Evolutionary conservation across 2,797 vertebrate genomes (phyloP).

Genomic region (Argentina silus): DNA sequence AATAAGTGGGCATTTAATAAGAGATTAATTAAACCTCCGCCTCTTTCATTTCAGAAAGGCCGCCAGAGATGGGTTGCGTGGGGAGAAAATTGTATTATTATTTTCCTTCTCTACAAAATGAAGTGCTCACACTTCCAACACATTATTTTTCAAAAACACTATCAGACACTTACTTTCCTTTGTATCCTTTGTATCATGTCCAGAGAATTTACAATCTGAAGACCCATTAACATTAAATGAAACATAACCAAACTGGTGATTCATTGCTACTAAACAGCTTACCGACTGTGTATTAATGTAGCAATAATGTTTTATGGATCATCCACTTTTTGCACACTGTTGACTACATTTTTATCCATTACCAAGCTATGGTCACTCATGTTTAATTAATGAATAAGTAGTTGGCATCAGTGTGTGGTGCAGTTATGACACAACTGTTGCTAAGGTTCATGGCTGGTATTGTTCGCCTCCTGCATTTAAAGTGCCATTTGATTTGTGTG

Average conservation of each 20-base stretch:
- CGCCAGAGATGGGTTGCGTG: not conserved
- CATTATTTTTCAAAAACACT: not conserved
- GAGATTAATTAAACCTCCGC: constrained; percentile 3
- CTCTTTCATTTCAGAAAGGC: constrained; percentile 11
- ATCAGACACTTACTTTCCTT: not conserved
- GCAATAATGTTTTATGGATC: too few species aligned
- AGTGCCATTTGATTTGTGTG: constrained; percentile 16
- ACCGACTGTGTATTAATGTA: too few species aligned
- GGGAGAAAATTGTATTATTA: not conserved
- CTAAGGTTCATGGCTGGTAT: constrained; percentile 1
- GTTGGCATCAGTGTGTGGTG: not conserved
- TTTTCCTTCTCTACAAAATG: constrained; percentile 3
- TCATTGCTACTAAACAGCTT: too few species aligned
- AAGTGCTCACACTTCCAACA: not conserved
- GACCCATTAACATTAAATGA: too few species aligned
- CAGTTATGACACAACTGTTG: constrained; percentile 7
- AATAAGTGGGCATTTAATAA: constrained; percentile 13
- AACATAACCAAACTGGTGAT: too few species aligned
- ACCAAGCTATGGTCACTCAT: not conserved
- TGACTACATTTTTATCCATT: not conserved
- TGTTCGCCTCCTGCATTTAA: not conserved
- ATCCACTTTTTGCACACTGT: too few species aligned
- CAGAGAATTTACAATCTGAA: too few species aligned
- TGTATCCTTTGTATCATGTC: too few species aligned
- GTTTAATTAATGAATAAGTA: not conserved